Conservation (phyloP, 1,140 invertebrate genomes). For the Orchestia grillus region DNA sequence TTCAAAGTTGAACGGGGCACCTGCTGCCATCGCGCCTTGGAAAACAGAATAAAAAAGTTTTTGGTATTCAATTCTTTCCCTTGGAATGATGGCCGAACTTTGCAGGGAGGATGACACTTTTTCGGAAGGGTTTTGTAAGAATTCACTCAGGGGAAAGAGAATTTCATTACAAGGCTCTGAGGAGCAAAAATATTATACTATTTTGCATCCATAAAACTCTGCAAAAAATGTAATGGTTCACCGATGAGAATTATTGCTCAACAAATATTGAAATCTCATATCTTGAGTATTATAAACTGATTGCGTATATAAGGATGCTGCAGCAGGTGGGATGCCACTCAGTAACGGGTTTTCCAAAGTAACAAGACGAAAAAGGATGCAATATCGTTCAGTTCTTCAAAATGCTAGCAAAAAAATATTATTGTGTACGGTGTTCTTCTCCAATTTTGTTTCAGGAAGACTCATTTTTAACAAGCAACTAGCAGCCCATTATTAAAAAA, state of each 20-base stretch:
- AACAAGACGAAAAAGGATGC: no score
- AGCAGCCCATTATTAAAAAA: background rate
- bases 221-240: no score
- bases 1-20: constrained; percentile 1
- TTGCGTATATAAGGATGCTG: no score
- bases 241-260: background rate
- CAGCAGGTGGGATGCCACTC: no score
- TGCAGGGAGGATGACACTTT: constrained; percentile 26
- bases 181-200: background rate
- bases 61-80: constrained; percentile 22
- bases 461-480: background rate
- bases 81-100: constrained; percentile 39
- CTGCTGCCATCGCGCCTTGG: constrained; percentile 8
- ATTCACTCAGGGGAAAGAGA: background rate
- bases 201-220: background rate
- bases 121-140: background rate
- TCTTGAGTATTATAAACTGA: background rate
- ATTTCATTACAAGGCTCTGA: background rate
- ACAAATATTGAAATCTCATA: background rate
- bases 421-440: background rate
- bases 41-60: background rate
- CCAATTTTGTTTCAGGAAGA: background rate
- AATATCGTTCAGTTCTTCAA: no score
- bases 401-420: background rate
- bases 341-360: no score